These are phyloP conservation scores for Sarcophaga carnaria DNA, from an alignment of 2,888 invertebrate species.

Conservation along the genomic window DNA sequence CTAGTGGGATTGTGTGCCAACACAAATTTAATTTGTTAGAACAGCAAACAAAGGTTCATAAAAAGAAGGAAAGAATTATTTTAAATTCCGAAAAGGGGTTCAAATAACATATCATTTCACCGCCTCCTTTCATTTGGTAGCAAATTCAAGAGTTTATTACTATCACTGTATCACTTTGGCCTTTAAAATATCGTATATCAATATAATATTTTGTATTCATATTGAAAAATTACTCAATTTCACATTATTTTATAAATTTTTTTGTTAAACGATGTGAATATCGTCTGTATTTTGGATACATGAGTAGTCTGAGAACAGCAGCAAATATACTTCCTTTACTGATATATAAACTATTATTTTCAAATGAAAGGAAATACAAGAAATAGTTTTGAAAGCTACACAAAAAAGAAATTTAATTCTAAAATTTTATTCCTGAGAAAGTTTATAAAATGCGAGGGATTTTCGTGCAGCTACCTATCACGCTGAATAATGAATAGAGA, in stretches of 20 bases:
- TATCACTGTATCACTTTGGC: neutral
- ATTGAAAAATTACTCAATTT: too few relatives aligned
- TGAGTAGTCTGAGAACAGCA: neutral
- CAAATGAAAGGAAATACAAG: neutral
- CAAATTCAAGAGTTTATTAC: neutral
- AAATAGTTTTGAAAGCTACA: too few relatives aligned
- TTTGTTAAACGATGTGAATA: too few relatives aligned
- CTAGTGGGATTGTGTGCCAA: conserved; percentile 32
- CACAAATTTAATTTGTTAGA: conserved; percentile 29
- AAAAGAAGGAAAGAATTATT: conserved; percentile 7
- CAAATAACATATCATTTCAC: conserved; percentile 23
- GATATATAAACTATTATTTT: neutral
- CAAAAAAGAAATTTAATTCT: too few relatives aligned
- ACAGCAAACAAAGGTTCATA: neutral
- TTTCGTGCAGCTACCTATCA: too few relatives aligned
- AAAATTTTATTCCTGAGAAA: too few relatives aligned
- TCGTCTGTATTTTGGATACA: neutral
- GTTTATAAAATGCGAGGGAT: too few relatives aligned
- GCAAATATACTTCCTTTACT: neutral
- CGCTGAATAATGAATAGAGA: too few relatives aligned
- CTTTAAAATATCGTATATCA: neutral
- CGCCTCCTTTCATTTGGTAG: conserved; percentile 14
- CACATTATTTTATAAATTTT: too few relatives aligned
- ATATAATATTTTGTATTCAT: neutral
- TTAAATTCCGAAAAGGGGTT: neutral